A percentile compares a stretch with the other conserved stretches of the same genome.
phyloP scores from a whole-genome alignment of 2,797 vertebrate species.

The Danio albolineatus region DNA sequence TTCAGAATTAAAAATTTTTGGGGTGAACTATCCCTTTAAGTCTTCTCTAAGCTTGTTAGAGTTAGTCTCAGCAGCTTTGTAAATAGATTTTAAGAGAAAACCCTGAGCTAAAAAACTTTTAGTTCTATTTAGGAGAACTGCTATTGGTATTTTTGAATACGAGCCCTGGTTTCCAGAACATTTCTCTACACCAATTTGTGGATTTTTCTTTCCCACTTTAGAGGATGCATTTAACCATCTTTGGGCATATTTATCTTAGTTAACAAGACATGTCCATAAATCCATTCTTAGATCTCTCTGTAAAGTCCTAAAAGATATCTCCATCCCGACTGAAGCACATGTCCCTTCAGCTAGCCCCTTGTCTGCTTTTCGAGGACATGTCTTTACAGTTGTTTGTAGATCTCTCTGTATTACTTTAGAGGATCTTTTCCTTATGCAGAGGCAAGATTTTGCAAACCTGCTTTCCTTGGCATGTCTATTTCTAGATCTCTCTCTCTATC shows the following conservation, averaged over 20 bases:
- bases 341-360: background rate
- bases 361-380: background rate
- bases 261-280: background rate
- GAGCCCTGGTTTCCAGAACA: background rate
- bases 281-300: background rate
- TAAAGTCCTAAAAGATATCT: background rate
- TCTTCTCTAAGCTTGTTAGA: too few species aligned
- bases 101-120: too few species aligned
- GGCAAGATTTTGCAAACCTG: background rate
- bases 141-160: too few species aligned
- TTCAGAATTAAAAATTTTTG: too few species aligned
- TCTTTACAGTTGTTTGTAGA: background rate
- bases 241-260: conserved; percentile 1
- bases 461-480: background rate
- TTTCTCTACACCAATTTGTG: background rate
- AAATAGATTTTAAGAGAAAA: too few species aligned
- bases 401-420: background rate
- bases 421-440: background rate
- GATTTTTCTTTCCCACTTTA: background rate
- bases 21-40: too few species aligned
- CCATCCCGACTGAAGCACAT: background rate
- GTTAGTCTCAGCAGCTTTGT: too few species aligned
- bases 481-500: background rate
- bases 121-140: too few species aligned
- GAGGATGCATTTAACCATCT: background rate